phyloP scores from a whole-genome alignment of 2,113 vertebrate genomes.

The Donacobius atricapilla region DNA sequence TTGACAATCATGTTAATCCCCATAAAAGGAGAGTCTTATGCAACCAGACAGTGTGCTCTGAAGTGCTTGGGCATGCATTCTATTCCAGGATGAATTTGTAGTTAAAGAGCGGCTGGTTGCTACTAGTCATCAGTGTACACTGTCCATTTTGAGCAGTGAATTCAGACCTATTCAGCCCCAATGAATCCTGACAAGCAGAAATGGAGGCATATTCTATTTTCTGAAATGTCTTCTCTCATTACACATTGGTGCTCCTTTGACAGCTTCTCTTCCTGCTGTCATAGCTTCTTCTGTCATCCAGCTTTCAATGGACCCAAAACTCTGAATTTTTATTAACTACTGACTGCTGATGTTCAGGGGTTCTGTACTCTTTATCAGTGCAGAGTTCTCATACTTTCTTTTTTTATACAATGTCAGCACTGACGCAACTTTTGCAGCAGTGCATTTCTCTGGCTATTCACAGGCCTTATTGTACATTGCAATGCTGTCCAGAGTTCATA shows the following conservation, averaged over 20 bases:
- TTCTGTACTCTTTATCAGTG: neutral
- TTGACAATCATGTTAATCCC: slow-evolving; percentile 29
- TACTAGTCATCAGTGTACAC: slow-evolving; percentile 1
- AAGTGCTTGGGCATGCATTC: slow-evolving; percentile 33
- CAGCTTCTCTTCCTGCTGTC: slow-evolving; percentile 35
- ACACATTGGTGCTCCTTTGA: slow-evolving; percentile 17
- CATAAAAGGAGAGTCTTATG: neutral
- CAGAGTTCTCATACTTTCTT: neutral
- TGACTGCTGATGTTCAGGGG: neutral
- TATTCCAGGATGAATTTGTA: neutral
- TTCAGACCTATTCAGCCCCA: neutral
- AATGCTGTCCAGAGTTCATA: neutral
- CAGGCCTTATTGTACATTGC: neutral
- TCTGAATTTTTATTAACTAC: neutral
- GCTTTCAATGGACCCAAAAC: neutral
- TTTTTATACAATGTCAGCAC: neutral
- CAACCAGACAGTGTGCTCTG: neutral
- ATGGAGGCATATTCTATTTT: slow-evolving; percentile 59
- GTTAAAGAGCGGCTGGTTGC: neutral
- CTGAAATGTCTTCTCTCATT: slow-evolving; percentile 40
- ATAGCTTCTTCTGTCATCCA: slow-evolving; percentile 18
- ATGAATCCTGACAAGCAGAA: slow-evolving; percentile 58
- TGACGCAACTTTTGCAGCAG: neutral
- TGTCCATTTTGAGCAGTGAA: slow-evolving; percentile 28
- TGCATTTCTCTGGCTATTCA: neutral